A percentile compares a stretch with the other conserved stretches of the same genome.
Conservation (phyloP, 2,888 invertebrate genomes). For the Auanema freiburgensis region DNA sequence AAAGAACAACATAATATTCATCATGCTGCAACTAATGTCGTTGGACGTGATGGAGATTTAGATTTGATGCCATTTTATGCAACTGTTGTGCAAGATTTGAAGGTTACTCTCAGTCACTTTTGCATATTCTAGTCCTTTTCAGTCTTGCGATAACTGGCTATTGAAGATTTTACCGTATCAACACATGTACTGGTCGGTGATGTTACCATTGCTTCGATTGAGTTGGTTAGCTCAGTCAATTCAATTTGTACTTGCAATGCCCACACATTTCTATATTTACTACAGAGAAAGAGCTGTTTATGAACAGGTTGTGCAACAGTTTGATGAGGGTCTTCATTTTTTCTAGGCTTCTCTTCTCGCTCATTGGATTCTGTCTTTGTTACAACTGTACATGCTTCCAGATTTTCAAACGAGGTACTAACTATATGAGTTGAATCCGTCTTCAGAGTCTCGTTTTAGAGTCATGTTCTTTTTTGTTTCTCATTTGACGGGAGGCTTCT, state of each 20-base stretch:
- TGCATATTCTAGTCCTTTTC: conserved; percentile 10
- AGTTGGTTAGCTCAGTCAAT: conserved; percentile 59
- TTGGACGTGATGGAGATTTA: conserved; percentile 60
- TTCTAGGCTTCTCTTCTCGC: conserved; percentile 45
- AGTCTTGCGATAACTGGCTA: conserved; percentile 46
- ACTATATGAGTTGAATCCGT: not conserved
- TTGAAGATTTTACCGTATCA: conserved; percentile 57
- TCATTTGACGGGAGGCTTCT: conserved; percentile 59
- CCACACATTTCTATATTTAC: conserved; percentile 52
- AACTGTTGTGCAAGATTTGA: conserved; percentile 58
- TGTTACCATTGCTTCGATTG: conserved; percentile 57
- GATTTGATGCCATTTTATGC: conserved; percentile 63
- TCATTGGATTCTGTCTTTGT: conserved; percentile 56
- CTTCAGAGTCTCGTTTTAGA: conserved; percentile 16
- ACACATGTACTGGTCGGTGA: conserved; percentile 60
- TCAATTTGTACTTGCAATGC: conserved; percentile 55
- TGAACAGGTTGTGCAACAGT: conserved; percentile 29
- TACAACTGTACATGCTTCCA: conserved; percentile 58
- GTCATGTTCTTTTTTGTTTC: conserved; percentile 45
- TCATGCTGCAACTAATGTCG: conserved; percentile 62
- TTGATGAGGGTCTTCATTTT: conserved; percentile 1
- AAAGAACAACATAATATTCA: conserved; percentile 62
- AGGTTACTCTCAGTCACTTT: conserved; percentile 27
- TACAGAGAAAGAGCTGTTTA: conserved; percentile 41
- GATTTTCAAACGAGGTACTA: conserved; percentile 21